Conservation (phyloP, 2,113 vertebrate species). For the Xiphorhynchus elegans region DNA sequence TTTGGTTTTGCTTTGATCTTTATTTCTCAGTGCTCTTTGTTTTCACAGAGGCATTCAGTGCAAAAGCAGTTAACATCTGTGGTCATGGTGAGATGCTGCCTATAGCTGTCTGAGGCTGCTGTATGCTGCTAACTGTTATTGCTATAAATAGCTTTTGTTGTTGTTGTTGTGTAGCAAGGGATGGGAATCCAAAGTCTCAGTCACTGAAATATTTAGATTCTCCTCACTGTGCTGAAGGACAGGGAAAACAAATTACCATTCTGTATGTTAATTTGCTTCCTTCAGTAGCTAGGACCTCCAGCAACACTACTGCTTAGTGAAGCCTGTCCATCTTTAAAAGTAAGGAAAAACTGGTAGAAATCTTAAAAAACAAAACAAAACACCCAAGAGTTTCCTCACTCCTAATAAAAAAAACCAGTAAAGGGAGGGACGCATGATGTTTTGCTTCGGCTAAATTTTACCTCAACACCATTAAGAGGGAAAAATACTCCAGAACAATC, state of each 20-base stretch:
- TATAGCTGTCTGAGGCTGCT: not conserved
- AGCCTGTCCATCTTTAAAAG: not conserved
- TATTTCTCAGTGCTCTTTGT: constrained; percentile 63
- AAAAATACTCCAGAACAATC: constrained; percentile 10
- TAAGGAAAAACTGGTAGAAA: not conserved
- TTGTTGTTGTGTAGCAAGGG: constrained; percentile 46
- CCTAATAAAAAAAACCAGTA: not conserved
- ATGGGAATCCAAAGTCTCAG: constrained; percentile 29
- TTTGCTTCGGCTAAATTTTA: constrained; percentile 40
- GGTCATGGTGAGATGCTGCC: constrained; percentile 13
- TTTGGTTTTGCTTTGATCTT: constrained; percentile 39
- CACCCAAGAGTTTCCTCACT: not conserved
- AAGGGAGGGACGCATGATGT: not conserved
- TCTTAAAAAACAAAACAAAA: not conserved
- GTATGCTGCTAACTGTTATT: constrained; percentile 41
- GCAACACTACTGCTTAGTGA: not conserved
- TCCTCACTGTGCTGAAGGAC: constrained; percentile 21
- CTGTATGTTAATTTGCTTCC: constrained; percentile 22
- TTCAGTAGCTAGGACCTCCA: not conserved
- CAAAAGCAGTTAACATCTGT: constrained; percentile 49
- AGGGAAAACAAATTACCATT: constrained; percentile 43
- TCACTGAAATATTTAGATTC: constrained; percentile 40
- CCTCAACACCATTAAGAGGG: not conserved
- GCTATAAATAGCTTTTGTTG: constrained; percentile 62
- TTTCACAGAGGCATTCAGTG: constrained; percentile 61